These are phyloP conservation scores for Laterallus jamaicensis DNA, from an alignment of 2,113 vertebrate genomes.

Conservation along the genomic window DNA sequence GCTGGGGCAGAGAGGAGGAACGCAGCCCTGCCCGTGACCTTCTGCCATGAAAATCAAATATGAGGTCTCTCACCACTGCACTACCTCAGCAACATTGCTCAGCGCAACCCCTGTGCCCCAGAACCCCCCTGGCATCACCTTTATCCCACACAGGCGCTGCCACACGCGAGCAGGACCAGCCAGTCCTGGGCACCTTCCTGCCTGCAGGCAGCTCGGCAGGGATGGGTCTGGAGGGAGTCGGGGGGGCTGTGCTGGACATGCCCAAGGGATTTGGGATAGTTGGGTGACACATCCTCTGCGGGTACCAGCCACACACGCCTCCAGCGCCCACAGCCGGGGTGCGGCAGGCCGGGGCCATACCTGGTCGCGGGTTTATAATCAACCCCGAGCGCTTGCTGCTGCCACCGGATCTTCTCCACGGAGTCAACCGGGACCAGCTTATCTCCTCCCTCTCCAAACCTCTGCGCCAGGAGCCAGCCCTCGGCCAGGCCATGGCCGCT, in stretches of 20 bases:
- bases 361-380: conserved; percentile 86
- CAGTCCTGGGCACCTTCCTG: rapidly evolving
- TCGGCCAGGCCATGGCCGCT: conserved; percentile 79
- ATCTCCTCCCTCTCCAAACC: conserved; percentile 88
- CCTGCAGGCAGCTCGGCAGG: rapidly evolving
- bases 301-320: rapidly evolving
- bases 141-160: neutral
- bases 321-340: neutral
- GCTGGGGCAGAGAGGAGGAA: neutral
- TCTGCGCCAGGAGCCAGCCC: conserved; percentile 91
- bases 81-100: rapidly evolving
- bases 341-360: conserved; percentile 25
- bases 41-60: neutral
- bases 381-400: conserved; percentile 87
- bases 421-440: conserved; percentile 90
- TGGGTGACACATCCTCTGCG: rapidly evolving
- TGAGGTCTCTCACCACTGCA: neutral
- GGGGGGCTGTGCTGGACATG: neutral
- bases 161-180: neutral
- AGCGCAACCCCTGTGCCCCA: neutral
- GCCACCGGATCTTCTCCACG: conserved; percentile 79
- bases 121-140: rapidly evolving
- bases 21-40: neutral
- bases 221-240: neutral
- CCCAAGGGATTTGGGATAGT: neutral